These are phyloP conservation scores for Sebastes kiyomatsui DNA, from an alignment of 2,797 vertebrate species.

Conservation along the genomic window DNA sequence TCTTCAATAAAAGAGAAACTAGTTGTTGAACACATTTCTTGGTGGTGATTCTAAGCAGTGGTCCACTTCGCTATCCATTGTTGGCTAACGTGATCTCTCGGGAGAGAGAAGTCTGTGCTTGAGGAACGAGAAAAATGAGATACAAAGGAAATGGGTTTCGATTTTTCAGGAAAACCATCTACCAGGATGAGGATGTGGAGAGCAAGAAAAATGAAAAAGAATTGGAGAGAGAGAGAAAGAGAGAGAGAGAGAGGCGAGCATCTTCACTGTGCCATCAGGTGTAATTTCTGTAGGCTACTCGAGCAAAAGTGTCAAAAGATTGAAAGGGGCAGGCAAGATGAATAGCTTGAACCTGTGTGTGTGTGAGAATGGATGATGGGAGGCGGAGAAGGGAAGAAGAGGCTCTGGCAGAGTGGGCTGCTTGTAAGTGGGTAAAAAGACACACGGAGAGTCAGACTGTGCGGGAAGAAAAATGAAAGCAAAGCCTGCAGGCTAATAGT, in stretches of 20 bases:
- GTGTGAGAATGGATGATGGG: constrained; percentile 19
- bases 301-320: constrained; percentile 38
- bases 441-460: not conserved
- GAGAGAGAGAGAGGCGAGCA: not conserved
- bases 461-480: constrained; percentile 17
- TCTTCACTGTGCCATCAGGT: constrained; percentile 39
- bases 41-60: not conserved
- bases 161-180: constrained; percentile 36
- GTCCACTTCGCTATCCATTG: not conserved
- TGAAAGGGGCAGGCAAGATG: constrained; percentile 30
- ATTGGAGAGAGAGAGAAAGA: not conserved
- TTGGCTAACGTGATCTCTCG: not conserved
- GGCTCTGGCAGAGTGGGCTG: not conserved
- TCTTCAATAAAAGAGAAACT: not conserved
- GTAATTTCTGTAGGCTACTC: constrained; percentile 36
- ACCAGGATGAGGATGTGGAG: not conserved
- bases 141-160: constrained; percentile 23
- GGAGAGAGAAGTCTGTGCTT: constrained; percentile 4
- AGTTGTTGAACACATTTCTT: not conserved
- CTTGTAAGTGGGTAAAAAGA: constrained; percentile 9
- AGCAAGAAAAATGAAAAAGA: constrained; percentile 27
- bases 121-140: constrained; percentile 30
- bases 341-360: constrained; percentile 27
- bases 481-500: constrained; percentile 30
- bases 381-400: not conserved